Evolutionary conservation across 1,140 invertebrate genomes (phyloP), one percentile per base, ranked within the genome.

Genomic region (Lepidurus apus): DNA sequence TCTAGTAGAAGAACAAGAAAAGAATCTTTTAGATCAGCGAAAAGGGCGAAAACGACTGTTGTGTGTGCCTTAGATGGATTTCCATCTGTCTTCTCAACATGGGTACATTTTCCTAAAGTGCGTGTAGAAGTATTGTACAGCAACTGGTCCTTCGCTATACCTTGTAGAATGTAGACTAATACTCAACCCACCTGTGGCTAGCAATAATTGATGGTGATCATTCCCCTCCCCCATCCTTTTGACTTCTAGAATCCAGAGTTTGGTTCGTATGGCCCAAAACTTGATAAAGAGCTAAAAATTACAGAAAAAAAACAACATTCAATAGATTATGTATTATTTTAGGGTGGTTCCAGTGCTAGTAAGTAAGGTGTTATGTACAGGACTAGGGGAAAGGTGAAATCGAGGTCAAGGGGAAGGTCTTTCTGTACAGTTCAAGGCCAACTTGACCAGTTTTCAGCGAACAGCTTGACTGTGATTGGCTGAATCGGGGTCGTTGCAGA

Each of bases 401-500:
- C 21, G n/a, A 21, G n/a, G 53, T 65, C 8, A 65, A 65, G 53
- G 17, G 17, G 21, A 1, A n/a, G 53, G 53, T 65, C 53, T 13
- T 65, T 65, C 53, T 65, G 53, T 65, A 65, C 53, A 65, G 8
- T n/a, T 17, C 17, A 65, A 65, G 21, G 53, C 17, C 53, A 34
- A 3, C 34, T 34, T 34, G 34, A 7, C 53, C 53, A 21, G 53
- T 65, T 13, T 5, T 65, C n/a, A 65, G 21, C 53, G 53, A 9
- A n/a, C 53, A 65, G 53, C 53, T 65, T 65, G 53, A 65, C 53
- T 21, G 13, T 65, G 53, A 17, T 65, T 1, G 53, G 53, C 53
- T 5, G 53, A 65, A 65, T 65, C 53, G 17, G 78, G 78, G 77
- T 82, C 81, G 65, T 78, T 80, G 79, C 92, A 93, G 42, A 93